Percentiles rank a stretch among this genome's conserved stretches.
phyloP scores from a whole-genome alignment of 1,140 invertebrate species.

The Drosophila lacertosa region DNA sequence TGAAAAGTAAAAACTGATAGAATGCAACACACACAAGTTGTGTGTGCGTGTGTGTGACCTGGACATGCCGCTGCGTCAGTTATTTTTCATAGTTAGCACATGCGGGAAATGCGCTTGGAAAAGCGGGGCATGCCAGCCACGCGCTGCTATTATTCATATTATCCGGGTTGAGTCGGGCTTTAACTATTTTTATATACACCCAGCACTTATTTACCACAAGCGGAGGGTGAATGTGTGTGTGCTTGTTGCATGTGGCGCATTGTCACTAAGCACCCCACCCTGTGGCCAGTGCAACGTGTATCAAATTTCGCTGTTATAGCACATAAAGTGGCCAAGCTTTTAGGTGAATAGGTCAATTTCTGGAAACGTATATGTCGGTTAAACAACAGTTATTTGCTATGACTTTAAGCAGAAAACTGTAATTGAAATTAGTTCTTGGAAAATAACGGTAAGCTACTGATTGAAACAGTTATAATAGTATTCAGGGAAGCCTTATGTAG shows the following conservation, averaged over 20 bases:
- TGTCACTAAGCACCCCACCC: neutral
- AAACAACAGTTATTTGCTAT: neutral
- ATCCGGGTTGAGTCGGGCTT: conserved; percentile 1
- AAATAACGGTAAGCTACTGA: no score
- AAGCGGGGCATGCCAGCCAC: conserved; percentile 18
- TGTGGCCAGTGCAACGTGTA: no score
- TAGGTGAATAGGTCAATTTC: neutral
- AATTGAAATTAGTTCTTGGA: no score
- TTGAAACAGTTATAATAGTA: no score
- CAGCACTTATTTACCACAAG: conserved; percentile 3
- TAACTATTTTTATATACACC: neutral
- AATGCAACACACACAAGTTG: conserved; percentile 52
- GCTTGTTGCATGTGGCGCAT: conserved; percentile 8
- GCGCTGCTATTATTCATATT: conserved; percentile 35
- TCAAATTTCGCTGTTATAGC: conserved; percentile 4
- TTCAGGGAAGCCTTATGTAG: no score
- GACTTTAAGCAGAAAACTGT: neutral
- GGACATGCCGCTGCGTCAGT: conserved; percentile 10
- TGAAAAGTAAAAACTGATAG: conserved; percentile 67
- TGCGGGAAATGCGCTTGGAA: conserved; percentile 1
- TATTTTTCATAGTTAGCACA: conserved; percentile 38
- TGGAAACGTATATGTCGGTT: neutral
- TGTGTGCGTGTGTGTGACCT: no score
- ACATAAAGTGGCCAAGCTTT: neutral
- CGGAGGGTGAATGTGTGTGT: conserved; percentile 4